A percentile compares a stretch with the other conserved stretches of the same genome.
phyloP scores from a whole-genome alignment of 2,797 vertebrate species.

The Periparus ater region DNA sequence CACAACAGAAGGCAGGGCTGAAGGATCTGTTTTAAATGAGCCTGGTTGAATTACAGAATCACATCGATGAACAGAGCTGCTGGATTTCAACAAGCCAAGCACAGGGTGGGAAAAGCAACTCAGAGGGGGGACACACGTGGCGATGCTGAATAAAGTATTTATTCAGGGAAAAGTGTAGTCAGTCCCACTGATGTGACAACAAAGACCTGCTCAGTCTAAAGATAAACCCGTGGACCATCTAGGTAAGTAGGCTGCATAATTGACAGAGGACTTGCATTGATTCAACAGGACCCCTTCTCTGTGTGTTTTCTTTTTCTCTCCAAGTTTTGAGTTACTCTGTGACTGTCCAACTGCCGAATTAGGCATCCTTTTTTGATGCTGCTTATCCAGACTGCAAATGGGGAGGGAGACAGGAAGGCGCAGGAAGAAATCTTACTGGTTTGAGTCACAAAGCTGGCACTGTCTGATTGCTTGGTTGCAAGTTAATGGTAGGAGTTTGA shows the following conservation, averaged over 20 bases:
- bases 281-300: slow-evolving; percentile 14
- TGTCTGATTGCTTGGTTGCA: slow-evolving; percentile 73
- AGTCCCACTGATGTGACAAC: slow-evolving; percentile 24
- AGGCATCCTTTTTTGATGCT: slow-evolving; percentile 36
- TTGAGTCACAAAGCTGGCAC: slow-evolving; percentile 74
- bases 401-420: slow-evolving; percentile 44
- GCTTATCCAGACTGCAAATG: slow-evolving; percentile 58
- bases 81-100: slow-evolving; percentile 50
- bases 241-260: neutral
- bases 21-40: slow-evolving; percentile 32
- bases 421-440: slow-evolving; percentile 76
- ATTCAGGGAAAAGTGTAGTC: neutral
- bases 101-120: slow-evolving; percentile 33
- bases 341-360: neutral
- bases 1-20: slow-evolving; percentile 38
- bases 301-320: neutral
- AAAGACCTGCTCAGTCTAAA: slow-evolving; percentile 49
- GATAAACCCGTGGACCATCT: slow-evolving; percentile 19
- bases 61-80: slow-evolving; percentile 1
- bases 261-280: slow-evolving; percentile 20
- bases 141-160: neutral
- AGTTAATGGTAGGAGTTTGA: slow-evolving; percentile 75
- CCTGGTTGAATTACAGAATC: slow-evolving; percentile 8
- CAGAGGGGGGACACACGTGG: neutral
- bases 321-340: slow-evolving; percentile 5